Evolutionary conservation across 1,140 invertebrate species (phyloP), one percentile per base, ranked within the genome.

Genomic region (Mactra quadrangularis): DNA sequence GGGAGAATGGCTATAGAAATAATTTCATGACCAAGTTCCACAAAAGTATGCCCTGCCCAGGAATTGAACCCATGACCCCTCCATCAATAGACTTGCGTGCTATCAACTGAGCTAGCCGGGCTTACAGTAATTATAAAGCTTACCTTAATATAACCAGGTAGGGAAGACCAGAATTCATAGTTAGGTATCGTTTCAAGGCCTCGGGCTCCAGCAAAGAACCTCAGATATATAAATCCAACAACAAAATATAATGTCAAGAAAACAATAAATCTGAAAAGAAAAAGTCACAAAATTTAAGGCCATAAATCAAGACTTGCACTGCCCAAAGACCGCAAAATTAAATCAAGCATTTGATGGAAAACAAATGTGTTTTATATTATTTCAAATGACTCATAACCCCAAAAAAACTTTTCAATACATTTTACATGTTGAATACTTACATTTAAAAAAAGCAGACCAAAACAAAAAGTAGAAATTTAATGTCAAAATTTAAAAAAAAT

Each of bases 111-210:
- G 11, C 9, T n/a, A 62, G 7, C 9, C 4, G 3, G 25, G 33
- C 11, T 7, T 15, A 62, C 6, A 31, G 19, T 6, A 55, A 31
- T 27, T 27, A 9, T 19, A 27, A 25, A 13, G 3, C 3, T 53
- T 75, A 86, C 85, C 76, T 79, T 81, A 27, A 86, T 82, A 25
- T 81, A 66, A 11, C 75, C 75, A 7, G 85, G 85, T 1, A 86
- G 45, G 25, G 75, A 45, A 1, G 77, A 50, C 85, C 85, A 86
- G 59, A 86, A 81, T 0, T 25, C 52, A 38, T 77, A 81, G 50
- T 86, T 84, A 15, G 85, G 85, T 38, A 86, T 62, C 38, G 71
- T 29, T 38, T 86, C 85, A n/a, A 31, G 72, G 1, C 85, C 85
- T 17, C n/a, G 9, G 1, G 85, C 82, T 25, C 75, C 62, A 13